Conservation (phyloP, 2,113 vertebrate species). For the Barbus barbus region DNA sequence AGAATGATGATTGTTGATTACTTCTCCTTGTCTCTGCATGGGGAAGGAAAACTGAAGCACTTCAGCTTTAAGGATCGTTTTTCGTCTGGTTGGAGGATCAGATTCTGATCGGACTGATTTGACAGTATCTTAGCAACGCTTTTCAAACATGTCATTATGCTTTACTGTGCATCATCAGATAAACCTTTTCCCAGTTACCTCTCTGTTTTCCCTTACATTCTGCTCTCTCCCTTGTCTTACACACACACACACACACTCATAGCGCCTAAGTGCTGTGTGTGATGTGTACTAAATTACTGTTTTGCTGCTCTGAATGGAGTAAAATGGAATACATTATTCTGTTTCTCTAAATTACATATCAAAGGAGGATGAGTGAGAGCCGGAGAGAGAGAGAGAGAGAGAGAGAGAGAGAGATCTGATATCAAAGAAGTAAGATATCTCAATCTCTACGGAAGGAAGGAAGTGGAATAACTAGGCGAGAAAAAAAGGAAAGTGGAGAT, state of each 20-base stretch:
- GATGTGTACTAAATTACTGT: constrained; percentile 32
- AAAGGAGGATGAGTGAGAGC: constrained; percentile 12
- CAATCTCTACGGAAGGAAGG: constrained; percentile 3
- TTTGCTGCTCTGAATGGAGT: constrained; percentile 41
- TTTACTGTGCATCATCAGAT: constrained; percentile 18
- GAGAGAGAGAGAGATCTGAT: constrained; percentile 1
- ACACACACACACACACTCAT: background rate
- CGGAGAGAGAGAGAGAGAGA: background rate
- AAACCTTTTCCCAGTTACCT: background rate
- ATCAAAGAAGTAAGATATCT: constrained; percentile 7
- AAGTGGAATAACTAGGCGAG: constrained; percentile 7
- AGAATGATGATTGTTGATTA: background rate
- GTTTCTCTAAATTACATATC: constrained; percentile 44
- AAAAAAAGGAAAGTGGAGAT: constrained; percentile 11
- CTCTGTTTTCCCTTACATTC: background rate
- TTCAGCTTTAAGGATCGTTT: background rate
- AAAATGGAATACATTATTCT: constrained; percentile 43
- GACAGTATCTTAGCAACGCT: constrained; percentile 29
- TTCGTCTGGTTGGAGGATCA: background rate
- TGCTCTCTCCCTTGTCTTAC: background rate
- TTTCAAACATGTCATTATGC: background rate
- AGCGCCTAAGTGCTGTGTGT: background rate
- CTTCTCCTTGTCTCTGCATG: background rate
- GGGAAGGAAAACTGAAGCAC: background rate
- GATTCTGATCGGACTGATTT: constrained; percentile 14